Evolutionary conservation across 2,888 invertebrate species (phyloP).

Genomic region (Calephelis perditalis): DNA sequence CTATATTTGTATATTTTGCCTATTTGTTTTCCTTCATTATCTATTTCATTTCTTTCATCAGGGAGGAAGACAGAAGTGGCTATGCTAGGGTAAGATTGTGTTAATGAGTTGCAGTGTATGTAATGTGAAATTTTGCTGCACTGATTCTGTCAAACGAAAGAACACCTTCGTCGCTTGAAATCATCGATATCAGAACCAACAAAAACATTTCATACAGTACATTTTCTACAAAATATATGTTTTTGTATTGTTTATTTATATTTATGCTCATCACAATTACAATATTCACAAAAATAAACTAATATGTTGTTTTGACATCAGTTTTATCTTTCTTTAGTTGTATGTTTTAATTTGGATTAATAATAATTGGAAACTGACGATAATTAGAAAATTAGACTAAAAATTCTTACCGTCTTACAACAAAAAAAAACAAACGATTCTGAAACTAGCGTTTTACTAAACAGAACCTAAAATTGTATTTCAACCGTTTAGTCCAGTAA

Average conservation of each 20-base stretch:
- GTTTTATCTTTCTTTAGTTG: not conserved
- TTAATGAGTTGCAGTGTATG: constrained; percentile 67
- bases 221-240: not conserved
- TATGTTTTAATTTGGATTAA: constrained; percentile 33
- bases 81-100: constrained; percentile 64
- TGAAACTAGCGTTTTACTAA: too few relatives aligned
- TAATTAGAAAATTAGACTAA: too few relatives aligned
- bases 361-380: too few relatives aligned
- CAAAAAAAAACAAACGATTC: constrained; percentile 29
- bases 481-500: too few relatives aligned
- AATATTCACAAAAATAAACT: not conserved
- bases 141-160: constrained; percentile 37
- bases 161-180: constrained; percentile 34
- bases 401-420: too few relatives aligned
- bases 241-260: too few relatives aligned
- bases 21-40: constrained; percentile 37
- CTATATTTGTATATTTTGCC: constrained; percentile 32
- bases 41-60: constrained; percentile 73
- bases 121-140: constrained; percentile 54
- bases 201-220: constrained; percentile 1
- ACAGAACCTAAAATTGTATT: too few relatives aligned
- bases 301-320: not conserved
- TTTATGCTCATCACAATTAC: not conserved
- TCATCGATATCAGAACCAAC: constrained; percentile 26
- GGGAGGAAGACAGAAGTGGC: constrained; percentile 78